Evolutionary conservation across 2,113 vertebrate genomes (phyloP).

Genomic region (Cnemophilus loriae): DNA sequence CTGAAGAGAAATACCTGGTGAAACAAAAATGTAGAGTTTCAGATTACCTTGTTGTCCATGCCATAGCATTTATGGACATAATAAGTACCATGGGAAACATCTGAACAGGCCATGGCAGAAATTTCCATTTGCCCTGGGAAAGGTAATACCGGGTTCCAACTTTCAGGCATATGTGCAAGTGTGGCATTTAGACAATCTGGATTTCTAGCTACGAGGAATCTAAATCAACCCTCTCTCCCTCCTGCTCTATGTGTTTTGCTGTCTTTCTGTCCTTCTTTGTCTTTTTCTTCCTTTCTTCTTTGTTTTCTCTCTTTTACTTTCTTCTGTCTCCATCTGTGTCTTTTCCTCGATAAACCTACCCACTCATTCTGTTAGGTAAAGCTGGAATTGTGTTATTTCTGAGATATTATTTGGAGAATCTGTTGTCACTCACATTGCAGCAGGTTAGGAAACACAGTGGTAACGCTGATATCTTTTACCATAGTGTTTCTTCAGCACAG

Average conservation of each 20-base stretch:
- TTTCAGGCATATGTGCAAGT: not conserved
- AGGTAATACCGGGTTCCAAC: not conserved
- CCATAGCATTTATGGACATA: not conserved
- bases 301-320: not conserved
- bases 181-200: not conserved
- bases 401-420: not conserved
- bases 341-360: not conserved
- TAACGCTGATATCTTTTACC: not conserved
- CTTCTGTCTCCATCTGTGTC: accelerated
- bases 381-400: not conserved
- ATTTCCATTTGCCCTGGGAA: not conserved
- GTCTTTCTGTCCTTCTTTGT: not conserved
- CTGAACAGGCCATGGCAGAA: not conserved
- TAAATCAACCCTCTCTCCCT: not conserved
- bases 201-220: not conserved
- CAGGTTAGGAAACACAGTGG: not conserved
- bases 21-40: not conserved
- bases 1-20: not conserved
- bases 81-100: not conserved
- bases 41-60: not conserved
- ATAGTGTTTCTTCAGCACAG: not conserved
- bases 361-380: not conserved
- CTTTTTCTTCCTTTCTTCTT: not conserved
- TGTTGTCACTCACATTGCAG: not conserved
- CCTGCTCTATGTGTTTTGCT: accelerated